phyloP scores from a whole-genome alignment of 2,797 vertebrate genomes.

The Otolemur crassicaudatus region DNA sequence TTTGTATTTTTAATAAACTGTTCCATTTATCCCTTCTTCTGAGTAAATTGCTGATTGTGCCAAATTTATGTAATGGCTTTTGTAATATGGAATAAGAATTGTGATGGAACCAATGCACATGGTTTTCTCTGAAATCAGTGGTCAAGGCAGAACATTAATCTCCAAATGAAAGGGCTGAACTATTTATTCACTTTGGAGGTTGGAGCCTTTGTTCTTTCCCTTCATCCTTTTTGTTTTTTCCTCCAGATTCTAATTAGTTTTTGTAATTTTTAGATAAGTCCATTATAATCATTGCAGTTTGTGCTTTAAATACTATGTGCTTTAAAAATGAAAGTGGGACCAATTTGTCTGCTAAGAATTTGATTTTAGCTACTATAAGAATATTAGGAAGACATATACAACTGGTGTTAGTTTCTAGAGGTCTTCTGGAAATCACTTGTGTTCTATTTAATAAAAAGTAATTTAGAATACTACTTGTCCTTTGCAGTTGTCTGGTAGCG shows the following conservation, averaged over 20 bases:
- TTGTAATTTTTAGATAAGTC: slow-evolving; percentile 68
- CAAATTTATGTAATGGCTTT: slow-evolving; percentile 69
- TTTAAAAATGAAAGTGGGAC: slow-evolving; percentile 79
- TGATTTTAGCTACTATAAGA: slow-evolving; percentile 70
- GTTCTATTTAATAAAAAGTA: slow-evolving; percentile 71
- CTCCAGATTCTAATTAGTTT: slow-evolving; percentile 62
- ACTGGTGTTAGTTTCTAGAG: slow-evolving; percentile 68
- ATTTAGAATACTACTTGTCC: slow-evolving; percentile 69
- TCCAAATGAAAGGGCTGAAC: slow-evolving; percentile 73
- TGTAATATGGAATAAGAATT: slow-evolving; percentile 60
- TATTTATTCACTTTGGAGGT: slow-evolving; percentile 66
- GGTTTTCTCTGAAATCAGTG: slow-evolving; percentile 63
- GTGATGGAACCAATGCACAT: slow-evolving; percentile 27
- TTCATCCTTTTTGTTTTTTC: slow-evolving; percentile 48
- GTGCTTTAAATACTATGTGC: slow-evolving; percentile 77
- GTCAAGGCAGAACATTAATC: slow-evolving; percentile 52
- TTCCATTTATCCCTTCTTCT: slow-evolving; percentile 62
- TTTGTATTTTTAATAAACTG: slow-evolving; percentile 62
- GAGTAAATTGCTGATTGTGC: slow-evolving; percentile 76
- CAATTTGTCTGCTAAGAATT: slow-evolving; percentile 79
- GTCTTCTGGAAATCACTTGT: slow-evolving; percentile 70
- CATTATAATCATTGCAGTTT: slow-evolving; percentile 71
- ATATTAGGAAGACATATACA: slow-evolving; percentile 68
- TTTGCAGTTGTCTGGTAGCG: slow-evolving; percentile 60
- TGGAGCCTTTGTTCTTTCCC: slow-evolving; percentile 50